A percentile compares a stretch with the other conserved stretches of the same genome.
Conservation (phyloP, 2,113 vertebrate species). For the Entomyzon cyanotis region DNA sequence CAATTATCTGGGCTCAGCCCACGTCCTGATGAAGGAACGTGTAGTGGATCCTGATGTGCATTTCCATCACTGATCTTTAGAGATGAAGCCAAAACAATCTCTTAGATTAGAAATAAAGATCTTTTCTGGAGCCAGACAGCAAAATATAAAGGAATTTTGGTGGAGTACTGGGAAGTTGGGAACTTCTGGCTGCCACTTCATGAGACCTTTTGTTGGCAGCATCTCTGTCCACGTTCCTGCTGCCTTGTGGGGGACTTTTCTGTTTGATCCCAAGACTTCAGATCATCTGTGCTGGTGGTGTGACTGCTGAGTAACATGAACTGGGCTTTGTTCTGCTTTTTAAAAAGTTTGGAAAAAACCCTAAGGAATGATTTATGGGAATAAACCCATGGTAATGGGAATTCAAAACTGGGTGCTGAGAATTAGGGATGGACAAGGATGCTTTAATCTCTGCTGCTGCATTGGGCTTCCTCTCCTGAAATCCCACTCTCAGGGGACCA, state of each 20-base stretch:
- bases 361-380: background rate
- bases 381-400: background rate
- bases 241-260: background rate
- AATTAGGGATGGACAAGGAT: accelerated
- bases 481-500: background rate
- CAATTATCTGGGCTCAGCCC: background rate
- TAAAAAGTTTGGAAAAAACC: background rate
- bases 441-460: background rate
- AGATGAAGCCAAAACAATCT: background rate
- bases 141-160: background rate
- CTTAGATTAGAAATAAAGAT: conserved; percentile 9
- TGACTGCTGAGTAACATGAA: background rate
- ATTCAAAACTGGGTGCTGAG: background rate
- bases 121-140: conserved; percentile 24
- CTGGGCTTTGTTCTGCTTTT: background rate
- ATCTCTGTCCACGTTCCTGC: accelerated
- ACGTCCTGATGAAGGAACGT: background rate
- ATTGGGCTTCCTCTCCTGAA: background rate
- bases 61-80: background rate
- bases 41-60: background rate
- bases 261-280: background rate
- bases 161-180: background rate
- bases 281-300: background rate
- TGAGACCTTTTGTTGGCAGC: background rate
- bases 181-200: background rate